phyloP scores from a whole-genome alignment of 2,113 vertebrate genomes.

The Planiliza haematocheilus region DNA sequence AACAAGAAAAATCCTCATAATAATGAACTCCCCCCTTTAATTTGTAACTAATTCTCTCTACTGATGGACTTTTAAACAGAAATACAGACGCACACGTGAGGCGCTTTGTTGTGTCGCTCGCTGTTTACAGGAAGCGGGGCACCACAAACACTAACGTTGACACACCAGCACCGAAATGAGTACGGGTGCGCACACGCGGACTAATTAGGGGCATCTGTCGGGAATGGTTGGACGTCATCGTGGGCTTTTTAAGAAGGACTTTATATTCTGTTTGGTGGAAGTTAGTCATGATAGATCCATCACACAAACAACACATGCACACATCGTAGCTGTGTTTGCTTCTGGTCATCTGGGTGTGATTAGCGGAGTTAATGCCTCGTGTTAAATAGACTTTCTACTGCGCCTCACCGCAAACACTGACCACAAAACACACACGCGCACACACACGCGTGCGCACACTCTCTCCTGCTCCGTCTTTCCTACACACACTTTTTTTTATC shows the following conservation, averaged over 20 bases:
- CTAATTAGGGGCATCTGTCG: conserved; percentile 67
- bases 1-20: no score
- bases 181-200: background rate
- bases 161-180: conserved; percentile 36
- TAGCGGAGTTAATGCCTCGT: conserved; percentile 74
- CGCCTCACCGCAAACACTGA: conserved; percentile 68
- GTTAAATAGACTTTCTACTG: conserved; percentile 77
- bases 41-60: background rate
- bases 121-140: conserved; percentile 69
- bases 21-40: background rate
- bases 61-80: background rate
- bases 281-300: conserved; percentile 64
- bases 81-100: conserved; percentile 16
- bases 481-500: conserved; percentile 48
- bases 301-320: conserved; percentile 36
- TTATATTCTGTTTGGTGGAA: conserved; percentile 54
- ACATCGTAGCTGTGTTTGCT: conserved; percentile 36
- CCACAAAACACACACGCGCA: conserved; percentile 56
- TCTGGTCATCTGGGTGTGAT: conserved; percentile 79
- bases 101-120: conserved; percentile 61
- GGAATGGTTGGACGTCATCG: conserved; percentile 66
- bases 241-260: conserved; percentile 64
- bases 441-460: conserved; percentile 24
- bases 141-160: conserved; percentile 59
- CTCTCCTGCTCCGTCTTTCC: conserved; percentile 1